A percentile compares a stretch with the other conserved stretches of the same genome.
phyloP scores from a whole-genome alignment of 2,888 invertebrate genomes.

The Apoda limacodes region DNA sequence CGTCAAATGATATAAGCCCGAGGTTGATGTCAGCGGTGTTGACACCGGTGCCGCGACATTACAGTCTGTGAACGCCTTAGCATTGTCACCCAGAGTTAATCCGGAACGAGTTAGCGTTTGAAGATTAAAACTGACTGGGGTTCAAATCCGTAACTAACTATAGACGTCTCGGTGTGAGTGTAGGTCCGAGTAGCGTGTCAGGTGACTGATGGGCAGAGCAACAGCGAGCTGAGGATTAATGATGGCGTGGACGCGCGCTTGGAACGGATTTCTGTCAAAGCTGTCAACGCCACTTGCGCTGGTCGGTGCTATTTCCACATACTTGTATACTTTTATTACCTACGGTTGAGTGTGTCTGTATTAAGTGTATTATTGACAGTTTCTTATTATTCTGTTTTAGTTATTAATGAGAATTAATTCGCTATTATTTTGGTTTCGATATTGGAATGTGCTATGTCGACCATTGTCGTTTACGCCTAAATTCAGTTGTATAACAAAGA shows the following conservation, averaged over 20 bases:
- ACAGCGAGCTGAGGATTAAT: constrained; percentile 26
- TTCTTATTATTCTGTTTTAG: constrained; percentile 3
- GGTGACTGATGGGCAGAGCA: constrained; percentile 32
- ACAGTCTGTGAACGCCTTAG: no score
- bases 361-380: constrained; percentile 4
- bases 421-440: neutral
- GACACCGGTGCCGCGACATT: no score
- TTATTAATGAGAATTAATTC: neutral
- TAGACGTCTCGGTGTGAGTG: constrained; percentile 24
- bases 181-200: constrained; percentile 31
- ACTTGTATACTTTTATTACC: constrained; percentile 7
- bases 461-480: no score
- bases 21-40: no score
- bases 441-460: no score
- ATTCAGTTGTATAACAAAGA: no score
- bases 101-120: no score
- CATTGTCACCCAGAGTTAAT: no score
- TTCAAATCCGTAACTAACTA: no score
- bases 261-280: constrained; percentile 39
- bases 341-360: constrained; percentile 4
- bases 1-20: no score
- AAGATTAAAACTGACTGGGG: no score
- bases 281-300: constrained; percentile 33
- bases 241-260: constrained; percentile 23
- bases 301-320: neutral